Conservation (phyloP, 1,140 invertebrate species). For the Calycopis cecrops region DNA sequence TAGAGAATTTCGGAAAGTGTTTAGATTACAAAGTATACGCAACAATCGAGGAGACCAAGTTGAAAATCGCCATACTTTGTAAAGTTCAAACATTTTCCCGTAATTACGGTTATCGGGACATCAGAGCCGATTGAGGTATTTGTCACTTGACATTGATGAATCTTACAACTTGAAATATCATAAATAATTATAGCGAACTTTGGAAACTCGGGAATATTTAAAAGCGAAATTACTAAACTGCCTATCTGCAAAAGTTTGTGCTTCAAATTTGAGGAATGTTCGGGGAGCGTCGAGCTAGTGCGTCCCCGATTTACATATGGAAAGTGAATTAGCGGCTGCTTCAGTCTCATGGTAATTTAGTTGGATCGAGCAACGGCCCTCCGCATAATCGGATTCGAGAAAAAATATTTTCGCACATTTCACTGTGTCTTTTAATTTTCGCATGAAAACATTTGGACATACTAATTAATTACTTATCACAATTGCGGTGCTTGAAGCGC, state of each 20-base stretch:
- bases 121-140: slow-evolving; percentile 7
- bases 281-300: not conserved
- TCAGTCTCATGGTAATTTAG: no score
- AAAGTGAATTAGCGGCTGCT: slow-evolving; percentile 2
- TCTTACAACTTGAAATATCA: slow-evolving; percentile 13
- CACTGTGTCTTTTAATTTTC: no score
- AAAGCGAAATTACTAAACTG: not conserved
- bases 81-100: slow-evolving; percentile 1
- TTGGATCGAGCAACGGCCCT: no score
- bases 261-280: slow-evolving; percentile 13
- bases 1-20: not conserved
- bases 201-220: not conserved
- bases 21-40: not conserved
- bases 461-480: no score
- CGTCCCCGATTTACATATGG: slow-evolving; percentile 1
- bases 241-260: slow-evolving; percentile 12
- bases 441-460: no score
- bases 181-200: slow-evolving; percentile 11
- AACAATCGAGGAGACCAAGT: slow-evolving; percentile 2
- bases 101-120: not conserved
- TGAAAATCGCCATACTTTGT: slow-evolving; percentile 15
- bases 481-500: no score
- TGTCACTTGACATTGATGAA: slow-evolving; percentile 22
- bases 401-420: no score
- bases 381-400: no score